Evolutionary conservation across 2,797 vertebrate species (phyloP).

Genomic region (Crocodylus rhombifer): DNA sequence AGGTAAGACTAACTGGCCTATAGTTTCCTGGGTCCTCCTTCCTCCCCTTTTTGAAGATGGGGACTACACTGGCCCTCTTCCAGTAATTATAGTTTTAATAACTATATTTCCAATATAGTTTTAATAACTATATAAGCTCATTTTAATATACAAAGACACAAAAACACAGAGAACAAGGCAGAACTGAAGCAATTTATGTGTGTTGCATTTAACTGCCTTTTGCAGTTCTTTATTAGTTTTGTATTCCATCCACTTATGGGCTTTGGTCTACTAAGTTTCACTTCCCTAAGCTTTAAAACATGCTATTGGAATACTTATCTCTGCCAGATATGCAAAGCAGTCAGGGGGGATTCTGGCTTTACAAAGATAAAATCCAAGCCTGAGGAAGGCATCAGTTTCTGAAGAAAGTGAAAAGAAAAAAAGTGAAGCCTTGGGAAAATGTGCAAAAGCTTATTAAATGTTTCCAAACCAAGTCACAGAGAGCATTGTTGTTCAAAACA

Average conservation of each 20-base stretch:
- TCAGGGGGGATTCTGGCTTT: neutral
- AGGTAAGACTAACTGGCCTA: too few species aligned
- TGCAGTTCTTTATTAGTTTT: neutral
- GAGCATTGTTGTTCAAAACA: neutral
- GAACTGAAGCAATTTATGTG: neutral
- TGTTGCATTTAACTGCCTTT: neutral
- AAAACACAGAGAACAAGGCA: neutral
- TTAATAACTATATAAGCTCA: neutral
- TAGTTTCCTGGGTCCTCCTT: too few species aligned
- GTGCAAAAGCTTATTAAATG: neutral
- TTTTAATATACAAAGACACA: neutral
- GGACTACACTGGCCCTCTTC: too few species aligned
- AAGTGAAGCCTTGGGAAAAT: neutral
- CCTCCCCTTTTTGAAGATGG: too few species aligned
- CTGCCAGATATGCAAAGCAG: neutral
- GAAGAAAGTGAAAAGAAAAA: neutral
- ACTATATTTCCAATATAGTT: too few species aligned
- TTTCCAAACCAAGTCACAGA: neutral
- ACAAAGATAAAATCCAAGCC: neutral
- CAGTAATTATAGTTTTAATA: too few species aligned
- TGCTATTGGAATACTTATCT: neutral
- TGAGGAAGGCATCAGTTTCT: neutral
- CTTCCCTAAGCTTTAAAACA: neutral
- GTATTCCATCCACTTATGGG: neutral
- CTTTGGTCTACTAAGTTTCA: neutral